Evolutionary conservation across 2,888 invertebrate genomes (phyloP), one percentile per base, ranked within the genome.

Genomic region (Megamerina dolium): DNA sequence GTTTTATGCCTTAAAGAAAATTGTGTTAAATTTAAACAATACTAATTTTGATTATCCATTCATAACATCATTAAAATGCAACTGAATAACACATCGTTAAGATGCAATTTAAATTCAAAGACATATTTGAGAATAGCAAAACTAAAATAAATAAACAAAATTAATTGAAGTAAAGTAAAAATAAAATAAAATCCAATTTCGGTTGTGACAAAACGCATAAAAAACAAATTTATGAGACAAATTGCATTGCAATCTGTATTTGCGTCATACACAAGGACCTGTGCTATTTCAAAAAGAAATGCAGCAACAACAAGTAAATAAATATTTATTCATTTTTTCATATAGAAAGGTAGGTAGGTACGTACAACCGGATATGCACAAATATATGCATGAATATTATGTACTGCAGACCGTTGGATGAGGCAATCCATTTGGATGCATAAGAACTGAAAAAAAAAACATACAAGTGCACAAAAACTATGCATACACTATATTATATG

Each of bases 71-170:
- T 8, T 8, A 23, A 46, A 62, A 60, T 63, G 59, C 61, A 63
- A 64, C 63, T 57, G 58, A 61, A 64, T 62, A 59, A 59, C 55
- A n/a, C n/a, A 60, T 58, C 59, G 43, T 45, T 55, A 64, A 64
- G 66, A 58, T 64, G 60, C 64, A 66, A 64, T 64, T 64, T 66
- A 64, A 63, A 64, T 64, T 66, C 64, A 66, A 61, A 65, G 53
- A 59, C 57, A 48, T 59, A 56, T 55, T 50, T 43, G 41, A 53
- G 50, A 51, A 49, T 46, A 42, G 43, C 19, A 42, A 39, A 39
- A 38, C 20, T 12, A 27, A 41, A 20, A 42, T 17, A 37, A 32
- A 23, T 5, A 17, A 14, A 39, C 41, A 23, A 48, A 47, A 29
- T 34, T 33, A 37, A 23, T 46, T 41, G 39, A 41, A 41, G 30